A percentile compares a stretch with the other conserved stretches of the same genome.
Conservation (phyloP, 2,888 invertebrate genomes). For the Microctonus aethiopoides region DNA sequence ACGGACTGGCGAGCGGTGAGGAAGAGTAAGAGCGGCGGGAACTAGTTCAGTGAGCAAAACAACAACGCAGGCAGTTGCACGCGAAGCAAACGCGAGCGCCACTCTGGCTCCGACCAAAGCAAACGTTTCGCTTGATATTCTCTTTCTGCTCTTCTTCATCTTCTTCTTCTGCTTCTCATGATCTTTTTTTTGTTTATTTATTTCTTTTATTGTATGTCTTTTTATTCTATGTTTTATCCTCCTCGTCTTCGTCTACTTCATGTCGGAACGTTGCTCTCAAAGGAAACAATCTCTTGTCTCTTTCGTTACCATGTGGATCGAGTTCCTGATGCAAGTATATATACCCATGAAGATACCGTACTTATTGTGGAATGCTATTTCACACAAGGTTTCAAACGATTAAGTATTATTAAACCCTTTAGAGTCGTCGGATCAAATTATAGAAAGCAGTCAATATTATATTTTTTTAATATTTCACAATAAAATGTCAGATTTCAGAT, state of each 20-base stretch:
- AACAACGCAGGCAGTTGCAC: conserved; percentile 51
- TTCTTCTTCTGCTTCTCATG: conserved; percentile 11
- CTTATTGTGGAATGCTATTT: conserved; percentile 23
- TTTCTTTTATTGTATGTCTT: no score
- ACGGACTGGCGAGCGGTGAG: conserved; percentile 40
- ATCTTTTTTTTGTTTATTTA: not conserved
- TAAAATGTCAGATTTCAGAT: no score
- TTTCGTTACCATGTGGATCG: conserved; percentile 31
- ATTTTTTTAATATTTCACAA: not conserved
- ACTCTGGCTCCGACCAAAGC: conserved; percentile 10
- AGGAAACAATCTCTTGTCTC: not conserved
- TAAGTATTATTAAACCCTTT: not conserved
- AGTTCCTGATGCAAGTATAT: conserved; percentile 30
- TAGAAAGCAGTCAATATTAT: not conserved
- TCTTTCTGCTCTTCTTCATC: conserved; percentile 5
- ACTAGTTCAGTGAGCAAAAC: conserved; percentile 68
- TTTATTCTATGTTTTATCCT: not conserved
- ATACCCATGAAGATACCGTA: not conserved
- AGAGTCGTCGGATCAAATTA: not conserved
- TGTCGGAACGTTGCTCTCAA: conserved; percentile 14
- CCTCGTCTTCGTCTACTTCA: not conserved
- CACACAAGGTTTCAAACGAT: not conserved
- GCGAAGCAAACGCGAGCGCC: conserved; percentile 23
- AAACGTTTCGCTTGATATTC: conserved; percentile 16
- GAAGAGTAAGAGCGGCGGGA: conserved; percentile 55